Evolutionary conservation across 2,113 vertebrate species (phyloP).

Genomic region (Odobenus rosmarus): DNA sequence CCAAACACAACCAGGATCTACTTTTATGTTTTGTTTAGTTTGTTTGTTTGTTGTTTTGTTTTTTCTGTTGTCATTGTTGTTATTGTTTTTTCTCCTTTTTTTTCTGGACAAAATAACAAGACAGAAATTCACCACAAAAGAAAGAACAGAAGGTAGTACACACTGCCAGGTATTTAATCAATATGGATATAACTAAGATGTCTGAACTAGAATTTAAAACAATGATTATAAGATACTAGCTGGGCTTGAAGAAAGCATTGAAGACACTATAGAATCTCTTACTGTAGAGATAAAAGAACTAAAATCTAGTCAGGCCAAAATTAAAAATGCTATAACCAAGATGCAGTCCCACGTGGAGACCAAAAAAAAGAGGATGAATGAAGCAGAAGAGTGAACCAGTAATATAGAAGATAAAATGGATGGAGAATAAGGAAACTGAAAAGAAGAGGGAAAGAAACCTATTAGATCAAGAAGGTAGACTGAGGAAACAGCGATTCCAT

Average conservation of each 20-base stretch:
- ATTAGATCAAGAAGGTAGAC: background rate
- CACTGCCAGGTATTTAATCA: background rate
- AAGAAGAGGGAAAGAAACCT: background rate
- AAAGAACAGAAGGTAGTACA: background rate
- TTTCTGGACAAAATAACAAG: background rate
- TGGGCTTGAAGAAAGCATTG: background rate
- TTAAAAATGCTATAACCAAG: background rate
- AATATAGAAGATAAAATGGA: background rate
- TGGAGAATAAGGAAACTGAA: background rate
- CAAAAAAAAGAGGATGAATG: background rate
- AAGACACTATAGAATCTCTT: background rate
- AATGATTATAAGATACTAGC: background rate
- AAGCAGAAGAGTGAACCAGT: background rate
- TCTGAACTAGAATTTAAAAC: background rate
- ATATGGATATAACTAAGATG: background rate
- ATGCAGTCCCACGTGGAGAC: background rate
- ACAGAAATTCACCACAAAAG: background rate
- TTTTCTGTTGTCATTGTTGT: background rate
- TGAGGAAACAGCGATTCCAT: background rate
- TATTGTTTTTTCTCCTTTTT: background rate
- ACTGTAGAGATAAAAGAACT: background rate
- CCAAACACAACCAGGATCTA: background rate
- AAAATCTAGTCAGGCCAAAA: background rate
- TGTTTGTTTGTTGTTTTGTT: background rate
- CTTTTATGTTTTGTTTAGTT: background rate